These are phyloP conservation scores for Ivindomyrus marchei DNA, from an alignment of 2,113 vertebrate genomes.

Conservation along the genomic window DNA sequence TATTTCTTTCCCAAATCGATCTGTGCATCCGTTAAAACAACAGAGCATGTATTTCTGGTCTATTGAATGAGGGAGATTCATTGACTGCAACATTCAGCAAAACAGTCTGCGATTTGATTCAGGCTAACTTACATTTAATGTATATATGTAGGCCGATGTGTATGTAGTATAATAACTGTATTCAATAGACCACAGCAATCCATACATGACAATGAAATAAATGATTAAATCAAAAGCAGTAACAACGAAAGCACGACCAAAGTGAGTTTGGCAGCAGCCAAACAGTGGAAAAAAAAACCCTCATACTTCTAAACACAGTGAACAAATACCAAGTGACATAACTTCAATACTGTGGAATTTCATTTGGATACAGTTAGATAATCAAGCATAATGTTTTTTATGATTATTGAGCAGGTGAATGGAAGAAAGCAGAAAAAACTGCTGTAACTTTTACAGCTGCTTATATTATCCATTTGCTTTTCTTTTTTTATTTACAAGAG, in stretches of 20 bases:
- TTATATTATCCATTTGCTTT: background rate
- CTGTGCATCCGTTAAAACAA: background rate
- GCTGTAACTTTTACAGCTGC: background rate
- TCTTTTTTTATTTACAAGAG: background rate
- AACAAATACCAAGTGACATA: background rate
- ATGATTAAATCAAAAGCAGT: background rate
- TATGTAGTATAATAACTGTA: background rate
- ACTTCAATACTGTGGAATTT: background rate
- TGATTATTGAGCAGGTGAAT: background rate
- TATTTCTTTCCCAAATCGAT: background rate
- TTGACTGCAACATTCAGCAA: background rate
- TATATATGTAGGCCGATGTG: background rate
- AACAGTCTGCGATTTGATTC: background rate
- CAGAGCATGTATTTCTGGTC: background rate
- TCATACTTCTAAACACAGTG: background rate
- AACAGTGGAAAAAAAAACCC: background rate
- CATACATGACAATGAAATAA: background rate
- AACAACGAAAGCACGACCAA: background rate
- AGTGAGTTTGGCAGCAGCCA: background rate
- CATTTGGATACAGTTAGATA: background rate
- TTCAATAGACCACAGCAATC: background rate
- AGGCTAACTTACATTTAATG: background rate
- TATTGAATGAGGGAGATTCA: background rate
- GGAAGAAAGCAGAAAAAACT: background rate
- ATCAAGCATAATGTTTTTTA: background rate